Conservation (phyloP, 2,113 vertebrate genomes). For the Carollia perspicillata region DNA sequence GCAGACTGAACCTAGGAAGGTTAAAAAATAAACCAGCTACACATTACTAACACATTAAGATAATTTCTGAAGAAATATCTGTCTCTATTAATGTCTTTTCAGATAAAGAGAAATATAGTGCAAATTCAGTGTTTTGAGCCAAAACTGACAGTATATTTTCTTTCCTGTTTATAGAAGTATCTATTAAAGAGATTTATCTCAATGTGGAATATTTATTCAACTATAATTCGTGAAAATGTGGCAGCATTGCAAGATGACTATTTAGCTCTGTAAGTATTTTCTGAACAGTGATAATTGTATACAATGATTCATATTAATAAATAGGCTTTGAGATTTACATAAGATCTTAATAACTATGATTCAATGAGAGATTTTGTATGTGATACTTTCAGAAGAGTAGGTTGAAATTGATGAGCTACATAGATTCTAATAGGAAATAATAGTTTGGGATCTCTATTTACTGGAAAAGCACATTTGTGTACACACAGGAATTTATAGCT, state of each 20-base stretch:
- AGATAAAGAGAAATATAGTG: not conserved
- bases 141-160: slow-evolving; percentile 33
- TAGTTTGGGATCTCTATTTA: not conserved
- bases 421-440: not conserved
- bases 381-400: not conserved
- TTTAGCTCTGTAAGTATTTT: slow-evolving; percentile 81
- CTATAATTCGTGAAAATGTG: slow-evolving; percentile 76
- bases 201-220: slow-evolving; percentile 82
- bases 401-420: not conserved
- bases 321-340: not conserved
- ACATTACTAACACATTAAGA: not conserved
- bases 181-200: slow-evolving; percentile 82
- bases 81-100: not conserved
- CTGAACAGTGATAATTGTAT: slow-evolving; percentile 3
- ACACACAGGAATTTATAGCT: not conserved
- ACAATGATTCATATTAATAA: not conserved
- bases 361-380: not conserved
- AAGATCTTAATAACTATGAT: not conserved
- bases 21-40: not conserved
- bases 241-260: slow-evolving; percentile 74
- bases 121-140: not conserved
- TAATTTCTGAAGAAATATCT: not conserved
- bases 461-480: not conserved
- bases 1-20: not conserved
- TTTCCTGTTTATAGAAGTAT: slow-evolving; percentile 84